Percentiles rank a stretch among this genome's conserved stretches.
phyloP scores from a whole-genome alignment of 2,888 invertebrate genomes.

The Melolontha melolontha region DNA sequence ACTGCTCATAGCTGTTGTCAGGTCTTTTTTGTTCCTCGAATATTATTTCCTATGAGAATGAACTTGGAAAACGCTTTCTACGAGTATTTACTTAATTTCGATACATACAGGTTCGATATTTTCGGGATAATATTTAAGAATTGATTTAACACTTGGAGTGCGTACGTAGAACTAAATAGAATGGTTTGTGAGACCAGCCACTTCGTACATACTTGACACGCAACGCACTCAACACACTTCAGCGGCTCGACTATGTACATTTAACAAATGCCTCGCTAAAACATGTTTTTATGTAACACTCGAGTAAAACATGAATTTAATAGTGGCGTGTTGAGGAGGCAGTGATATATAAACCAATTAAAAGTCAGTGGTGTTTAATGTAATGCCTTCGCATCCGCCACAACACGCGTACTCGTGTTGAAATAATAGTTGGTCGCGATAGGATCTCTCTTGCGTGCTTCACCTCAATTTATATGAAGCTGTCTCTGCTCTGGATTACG shows the following conservation, averaged over 20 bases:
- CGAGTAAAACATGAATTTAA: constrained; percentile 50
- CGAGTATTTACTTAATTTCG: too few species aligned
- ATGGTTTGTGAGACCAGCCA: background rate
- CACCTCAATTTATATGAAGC: constrained; percentile 59
- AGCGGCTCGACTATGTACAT: constrained; percentile 5
- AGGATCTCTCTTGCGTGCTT: constrained; percentile 60
- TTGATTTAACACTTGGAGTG: too few species aligned
- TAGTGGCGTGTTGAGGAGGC: constrained; percentile 53
- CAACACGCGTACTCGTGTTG: constrained; percentile 62
- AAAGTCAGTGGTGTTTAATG: constrained; percentile 63
- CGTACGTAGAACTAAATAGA: too few species aligned
- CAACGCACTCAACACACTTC: constrained; percentile 27
- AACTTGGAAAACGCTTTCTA: too few species aligned
- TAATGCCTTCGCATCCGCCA: constrained; percentile 62
- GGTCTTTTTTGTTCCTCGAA: too few species aligned
- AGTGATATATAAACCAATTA: constrained; percentile 64
- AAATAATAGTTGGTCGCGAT: constrained; percentile 61
- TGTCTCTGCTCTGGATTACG: constrained; percentile 48
- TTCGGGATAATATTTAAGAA: too few species aligned
- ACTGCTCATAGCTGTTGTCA: too few species aligned
- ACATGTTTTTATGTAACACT: constrained; percentile 49
- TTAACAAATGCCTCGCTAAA: constrained; percentile 48
- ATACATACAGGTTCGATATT: too few species aligned
- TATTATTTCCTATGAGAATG: too few species aligned
- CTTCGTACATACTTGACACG: constrained; percentile 18